These are phyloP conservation scores for Sthenelais limicola DNA, from an alignment of 2,888 invertebrate genomes.

Conservation along the genomic window DNA sequence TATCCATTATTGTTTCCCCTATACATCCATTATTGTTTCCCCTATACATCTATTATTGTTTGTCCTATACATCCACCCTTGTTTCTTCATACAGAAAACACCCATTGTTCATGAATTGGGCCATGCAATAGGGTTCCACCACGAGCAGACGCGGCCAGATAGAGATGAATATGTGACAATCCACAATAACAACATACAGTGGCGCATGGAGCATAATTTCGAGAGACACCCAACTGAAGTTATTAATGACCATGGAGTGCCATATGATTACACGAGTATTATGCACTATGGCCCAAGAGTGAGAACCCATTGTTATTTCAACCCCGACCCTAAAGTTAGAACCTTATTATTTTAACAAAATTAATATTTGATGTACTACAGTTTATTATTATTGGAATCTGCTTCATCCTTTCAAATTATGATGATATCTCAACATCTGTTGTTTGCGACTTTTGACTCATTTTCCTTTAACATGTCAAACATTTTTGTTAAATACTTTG, in stretches of 20 bases:
- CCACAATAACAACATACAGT: conserved; percentile 1
- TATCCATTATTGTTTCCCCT: too few relatives aligned
- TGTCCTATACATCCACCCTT: too few relatives aligned
- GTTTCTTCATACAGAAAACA: conserved; percentile 55
- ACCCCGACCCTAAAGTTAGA: not conserved
- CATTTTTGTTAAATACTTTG: not conserved
- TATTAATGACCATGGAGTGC: conserved; percentile 54
- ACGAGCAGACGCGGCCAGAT: conserved; percentile 64
- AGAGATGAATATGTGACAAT: conserved; percentile 54
- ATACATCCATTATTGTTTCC: too few relatives aligned
- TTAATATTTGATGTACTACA: conserved; percentile 5
- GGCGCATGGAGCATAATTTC: conserved; percentile 55
- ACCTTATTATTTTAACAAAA: not conserved
- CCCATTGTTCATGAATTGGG: conserved; percentile 61
- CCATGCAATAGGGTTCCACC: conserved; percentile 61
- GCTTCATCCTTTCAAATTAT: too few relatives aligned
- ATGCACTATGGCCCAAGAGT: too few relatives aligned
- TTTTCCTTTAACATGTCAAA: too few relatives aligned
- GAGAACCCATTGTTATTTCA: conserved; percentile 46
- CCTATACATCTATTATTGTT: too few relatives aligned
- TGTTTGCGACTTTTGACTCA: too few relatives aligned
- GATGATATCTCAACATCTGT: too few relatives aligned
- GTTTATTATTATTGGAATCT: too few relatives aligned
- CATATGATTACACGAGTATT: conserved; percentile 61
- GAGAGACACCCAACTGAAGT: conserved; percentile 48